These are phyloP conservation scores for Cheilosia scutellata DNA, from an alignment of 2,888 invertebrate genomes.

Conservation along the genomic window DNA sequence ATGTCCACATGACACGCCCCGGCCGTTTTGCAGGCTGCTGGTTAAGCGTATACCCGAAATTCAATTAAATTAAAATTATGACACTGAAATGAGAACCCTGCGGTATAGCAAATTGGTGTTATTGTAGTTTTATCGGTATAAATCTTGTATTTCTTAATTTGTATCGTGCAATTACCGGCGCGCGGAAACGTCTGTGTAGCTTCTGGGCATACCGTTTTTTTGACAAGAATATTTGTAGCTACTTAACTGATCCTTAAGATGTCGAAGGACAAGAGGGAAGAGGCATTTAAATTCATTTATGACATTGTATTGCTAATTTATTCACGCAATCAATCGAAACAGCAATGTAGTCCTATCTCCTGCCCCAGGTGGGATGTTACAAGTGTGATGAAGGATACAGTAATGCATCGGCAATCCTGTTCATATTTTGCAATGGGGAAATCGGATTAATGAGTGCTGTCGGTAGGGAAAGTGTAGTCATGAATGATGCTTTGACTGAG, in stretches of 20 bases:
- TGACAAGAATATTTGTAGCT: background rate
- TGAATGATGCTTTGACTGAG: too few relatives aligned
- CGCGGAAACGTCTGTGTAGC: too few relatives aligned
- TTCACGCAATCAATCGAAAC: background rate
- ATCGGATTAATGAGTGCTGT: too few relatives aligned
- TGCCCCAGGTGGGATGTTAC: too few relatives aligned
- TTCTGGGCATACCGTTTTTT: background rate
- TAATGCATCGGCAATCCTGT: too few relatives aligned
- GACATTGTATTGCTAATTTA: background rate
- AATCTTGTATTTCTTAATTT: background rate
- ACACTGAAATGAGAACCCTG: slow-evolving; percentile 38
- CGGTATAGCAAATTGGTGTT: slow-evolving; percentile 4
- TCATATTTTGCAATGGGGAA: too few relatives aligned
- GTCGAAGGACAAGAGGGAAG: background rate
- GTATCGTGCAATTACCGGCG: background rate
- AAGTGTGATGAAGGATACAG: too few relatives aligned
- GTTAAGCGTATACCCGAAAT: slow-evolving; percentile 39
- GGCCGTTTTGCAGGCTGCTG: slow-evolving; percentile 21
- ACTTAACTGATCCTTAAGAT: slow-evolving; percentile 1
- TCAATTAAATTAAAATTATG: slow-evolving; percentile 50
- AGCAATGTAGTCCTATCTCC: too few relatives aligned
- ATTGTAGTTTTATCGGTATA: background rate
- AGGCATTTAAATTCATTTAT: background rate
- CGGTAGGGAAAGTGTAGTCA: too few relatives aligned
- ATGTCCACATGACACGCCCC: slow-evolving; percentile 19